A percentile compares a stretch with the other conserved stretches of the same genome.
These are phyloP conservation scores for Mastomys coucha DNA, from an alignment of 2,113 vertebrate genomes.

Conservation along the genomic window DNA sequence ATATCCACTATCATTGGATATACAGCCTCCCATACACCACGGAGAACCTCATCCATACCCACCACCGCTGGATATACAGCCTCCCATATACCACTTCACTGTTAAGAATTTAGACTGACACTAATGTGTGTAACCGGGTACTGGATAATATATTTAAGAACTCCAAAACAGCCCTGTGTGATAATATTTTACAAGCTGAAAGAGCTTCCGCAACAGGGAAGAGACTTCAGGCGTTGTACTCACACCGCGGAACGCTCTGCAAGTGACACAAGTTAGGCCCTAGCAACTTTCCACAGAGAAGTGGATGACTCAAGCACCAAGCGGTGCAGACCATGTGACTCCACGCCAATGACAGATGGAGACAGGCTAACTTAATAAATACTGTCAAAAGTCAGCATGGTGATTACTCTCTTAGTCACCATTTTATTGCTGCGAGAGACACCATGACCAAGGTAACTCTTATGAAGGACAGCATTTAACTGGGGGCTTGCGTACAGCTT, in stretches of 20 bases:
- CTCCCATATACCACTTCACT: neutral
- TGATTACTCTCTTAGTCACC: neutral
- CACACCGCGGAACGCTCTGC: neutral
- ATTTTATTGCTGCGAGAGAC: neutral
- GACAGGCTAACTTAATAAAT: neutral
- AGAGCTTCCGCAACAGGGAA: neutral
- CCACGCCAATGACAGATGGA: neutral
- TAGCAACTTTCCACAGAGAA: neutral
- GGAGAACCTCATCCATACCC: too few species aligned
- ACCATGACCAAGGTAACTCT: neutral
- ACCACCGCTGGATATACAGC: too few species aligned
- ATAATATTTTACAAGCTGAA: slow-evolving; percentile 4
- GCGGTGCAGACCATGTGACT: neutral
- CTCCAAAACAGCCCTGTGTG: neutral
- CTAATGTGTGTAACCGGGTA: neutral
- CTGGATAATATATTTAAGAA: neutral
- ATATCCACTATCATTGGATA: neutral
- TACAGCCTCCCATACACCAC: too few species aligned
- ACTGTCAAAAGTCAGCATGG: neutral
- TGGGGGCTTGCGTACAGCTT: neutral
- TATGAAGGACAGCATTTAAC: neutral
- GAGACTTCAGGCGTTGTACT: neutral
- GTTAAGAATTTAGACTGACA: neutral
- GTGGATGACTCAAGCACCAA: neutral
- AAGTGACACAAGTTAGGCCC: neutral